A percentile compares a stretch with the other conserved stretches of the same genome.
Evolutionary conservation across 2,888 invertebrate genomes (phyloP).

Genomic region (Choristoneura rosaceana): DNA sequence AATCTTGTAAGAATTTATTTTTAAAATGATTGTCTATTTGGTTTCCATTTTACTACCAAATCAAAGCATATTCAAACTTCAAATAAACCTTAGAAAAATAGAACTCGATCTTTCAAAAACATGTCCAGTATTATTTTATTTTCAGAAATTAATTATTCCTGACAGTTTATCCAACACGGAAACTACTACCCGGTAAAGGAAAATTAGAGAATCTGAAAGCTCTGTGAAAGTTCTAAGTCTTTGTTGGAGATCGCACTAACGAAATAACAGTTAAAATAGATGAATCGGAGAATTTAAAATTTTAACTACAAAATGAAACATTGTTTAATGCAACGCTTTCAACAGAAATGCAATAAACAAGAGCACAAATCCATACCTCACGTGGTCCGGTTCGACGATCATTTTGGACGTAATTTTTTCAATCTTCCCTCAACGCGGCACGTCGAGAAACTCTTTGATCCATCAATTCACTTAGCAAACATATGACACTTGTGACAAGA

Average conservation of each 20-base stretch:
- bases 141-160: too few species aligned
- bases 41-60: neutral
- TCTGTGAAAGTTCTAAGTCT: conserved; percentile 8
- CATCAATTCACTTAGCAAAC: conserved; percentile 75
- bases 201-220: neutral
- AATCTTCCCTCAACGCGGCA: conserved; percentile 69
- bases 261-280: neutral
- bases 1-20: neutral
- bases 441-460: conserved; percentile 69
- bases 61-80: neutral
- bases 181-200: neutral
- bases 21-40: neutral
- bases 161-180: neutral
- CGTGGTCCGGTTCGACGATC: conserved; percentile 84
- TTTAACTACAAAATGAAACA: neutral
- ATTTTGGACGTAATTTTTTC: conserved; percentile 80
- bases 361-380: conserved; percentile 67
- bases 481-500: conserved; percentile 66
- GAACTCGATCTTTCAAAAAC: neutral
- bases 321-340: conserved; percentile 42
- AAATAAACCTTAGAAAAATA: neutral
- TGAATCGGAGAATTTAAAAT: neutral
- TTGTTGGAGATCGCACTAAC: neutral
- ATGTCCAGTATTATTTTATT: neutral
- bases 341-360: conserved; percentile 26